Conservation (phyloP, 2,888 invertebrate genomes). For the Sarcophaga rosellei region DNA sequence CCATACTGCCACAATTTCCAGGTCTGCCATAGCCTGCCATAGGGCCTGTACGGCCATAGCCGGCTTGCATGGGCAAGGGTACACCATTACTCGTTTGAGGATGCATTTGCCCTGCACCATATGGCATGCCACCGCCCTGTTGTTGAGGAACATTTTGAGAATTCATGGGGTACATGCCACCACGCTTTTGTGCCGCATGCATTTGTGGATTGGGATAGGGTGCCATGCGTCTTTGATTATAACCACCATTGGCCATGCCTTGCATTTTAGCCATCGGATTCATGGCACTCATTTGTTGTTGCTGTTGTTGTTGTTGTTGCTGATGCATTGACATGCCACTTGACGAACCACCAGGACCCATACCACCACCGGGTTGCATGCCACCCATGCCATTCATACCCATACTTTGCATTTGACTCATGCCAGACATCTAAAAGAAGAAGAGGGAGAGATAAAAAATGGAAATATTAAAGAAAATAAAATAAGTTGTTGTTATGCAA, state of each 20-base stretch:
- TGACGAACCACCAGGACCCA: constrained; percentile 72
- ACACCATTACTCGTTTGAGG: constrained; percentile 79
- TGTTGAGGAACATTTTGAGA: constrained; percentile 83
- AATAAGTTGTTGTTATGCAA: no score
- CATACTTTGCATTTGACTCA: constrained; percentile 89
- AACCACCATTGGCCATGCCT: constrained; percentile 82
- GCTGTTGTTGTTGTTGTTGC: constrained; percentile 79
- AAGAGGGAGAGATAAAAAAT: background rate
- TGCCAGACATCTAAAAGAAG: constrained; percentile 85
- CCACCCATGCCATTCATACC: constrained; percentile 83
- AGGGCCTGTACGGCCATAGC: constrained; percentile 73
- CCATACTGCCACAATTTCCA: constrained; percentile 79
- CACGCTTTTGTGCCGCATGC: constrained; percentile 90
- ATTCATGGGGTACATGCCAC: constrained; percentile 79
- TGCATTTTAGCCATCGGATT: constrained; percentile 85
- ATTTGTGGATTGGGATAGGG: constrained; percentile 93
- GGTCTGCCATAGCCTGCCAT: constrained; percentile 72
- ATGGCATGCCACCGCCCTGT: constrained; percentile 76
- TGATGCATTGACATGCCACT: constrained; percentile 78
- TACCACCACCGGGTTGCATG: constrained; percentile 81
- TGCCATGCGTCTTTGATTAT: constrained; percentile 89
- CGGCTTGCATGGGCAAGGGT: constrained; percentile 80
- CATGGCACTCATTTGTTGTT: constrained; percentile 85
- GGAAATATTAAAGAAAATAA: no score
- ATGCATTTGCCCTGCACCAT: constrained; percentile 76